These are phyloP conservation scores for Xerus rutilus DNA, from an alignment of 2,797 vertebrate species.

Conservation along the genomic window DNA sequence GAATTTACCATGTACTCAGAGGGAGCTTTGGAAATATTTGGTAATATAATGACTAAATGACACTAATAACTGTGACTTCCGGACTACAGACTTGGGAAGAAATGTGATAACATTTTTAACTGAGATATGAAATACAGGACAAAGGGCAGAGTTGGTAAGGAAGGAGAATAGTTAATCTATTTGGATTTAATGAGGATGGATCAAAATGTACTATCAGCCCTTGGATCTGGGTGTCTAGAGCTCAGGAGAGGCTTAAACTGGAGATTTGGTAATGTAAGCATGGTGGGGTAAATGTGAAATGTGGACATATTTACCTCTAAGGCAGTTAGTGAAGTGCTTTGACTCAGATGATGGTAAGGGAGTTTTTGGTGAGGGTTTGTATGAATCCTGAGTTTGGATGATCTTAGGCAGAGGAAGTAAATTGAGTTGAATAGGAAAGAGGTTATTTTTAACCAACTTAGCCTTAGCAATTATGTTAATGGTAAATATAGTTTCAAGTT, in stretches of 20 bases:
- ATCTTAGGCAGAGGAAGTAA: background rate
- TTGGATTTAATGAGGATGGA: background rate
- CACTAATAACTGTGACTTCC: background rate
- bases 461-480: background rate
- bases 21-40: conserved; percentile 51
- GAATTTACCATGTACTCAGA: conserved; percentile 44
- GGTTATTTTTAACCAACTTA: background rate
- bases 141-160: background rate
- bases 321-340: background rate
- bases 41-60: too few species aligned
- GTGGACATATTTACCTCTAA: background rate
- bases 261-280: background rate
- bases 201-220: background rate
- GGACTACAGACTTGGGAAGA: conserved; percentile 40
- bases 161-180: background rate
- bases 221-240: background rate
- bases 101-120: conserved; percentile 41
- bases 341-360: background rate
- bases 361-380: background rate
- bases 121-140: background rate
- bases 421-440: background rate
- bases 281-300: background rate
- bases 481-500: background rate
- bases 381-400: background rate
- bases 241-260: background rate